Conservation (phyloP, 2,797 vertebrate species). For the Eleutherodactylus coqui region DNA sequence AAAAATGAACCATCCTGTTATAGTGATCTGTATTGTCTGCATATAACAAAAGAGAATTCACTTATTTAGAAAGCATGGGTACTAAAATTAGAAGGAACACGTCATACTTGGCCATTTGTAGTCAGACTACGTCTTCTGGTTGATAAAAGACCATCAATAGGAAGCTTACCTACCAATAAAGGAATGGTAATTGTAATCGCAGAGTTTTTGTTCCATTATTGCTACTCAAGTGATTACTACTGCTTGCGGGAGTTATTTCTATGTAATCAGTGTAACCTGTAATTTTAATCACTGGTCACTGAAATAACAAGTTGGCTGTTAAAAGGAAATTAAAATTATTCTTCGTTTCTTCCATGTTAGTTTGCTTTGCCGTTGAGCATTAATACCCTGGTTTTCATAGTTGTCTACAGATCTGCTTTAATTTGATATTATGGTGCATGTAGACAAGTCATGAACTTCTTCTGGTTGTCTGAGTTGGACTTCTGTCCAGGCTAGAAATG, state of each 20-base stretch:
- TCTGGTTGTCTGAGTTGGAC: background rate
- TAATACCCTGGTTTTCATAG: background rate
- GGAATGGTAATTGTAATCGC: slow-evolving; percentile 43
- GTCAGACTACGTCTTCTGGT: background rate
- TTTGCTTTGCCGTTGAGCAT: slow-evolving; percentile 2
- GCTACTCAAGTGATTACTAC: slow-evolving; percentile 53
- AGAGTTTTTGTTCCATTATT: slow-evolving; percentile 35
- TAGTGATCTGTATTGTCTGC: background rate
- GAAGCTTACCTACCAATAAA: slow-evolving; percentile 36
- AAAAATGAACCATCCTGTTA: background rate
- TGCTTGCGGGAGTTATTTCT: slow-evolving; percentile 26
- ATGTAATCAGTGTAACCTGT: slow-evolving; percentile 61
- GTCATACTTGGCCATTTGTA: slow-evolving; percentile 25
- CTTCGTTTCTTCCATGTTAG: background rate
- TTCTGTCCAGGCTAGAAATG: background rate
- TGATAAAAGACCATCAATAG: slow-evolving; percentile 19
- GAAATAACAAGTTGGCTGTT: slow-evolving; percentile 37
- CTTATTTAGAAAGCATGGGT: background rate
- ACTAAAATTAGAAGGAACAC: slow-evolving; percentile 16
- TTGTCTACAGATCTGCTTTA: background rate
- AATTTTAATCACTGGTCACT: slow-evolving; percentile 60
- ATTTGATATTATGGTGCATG: background rate
- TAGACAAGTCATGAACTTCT: background rate
- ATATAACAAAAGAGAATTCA: background rate
- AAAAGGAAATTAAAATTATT: slow-evolving; percentile 43